Evolutionary conservation across 2,888 invertebrate species (phyloP).

Genomic region (Drosophila mayaguana): DNA sequence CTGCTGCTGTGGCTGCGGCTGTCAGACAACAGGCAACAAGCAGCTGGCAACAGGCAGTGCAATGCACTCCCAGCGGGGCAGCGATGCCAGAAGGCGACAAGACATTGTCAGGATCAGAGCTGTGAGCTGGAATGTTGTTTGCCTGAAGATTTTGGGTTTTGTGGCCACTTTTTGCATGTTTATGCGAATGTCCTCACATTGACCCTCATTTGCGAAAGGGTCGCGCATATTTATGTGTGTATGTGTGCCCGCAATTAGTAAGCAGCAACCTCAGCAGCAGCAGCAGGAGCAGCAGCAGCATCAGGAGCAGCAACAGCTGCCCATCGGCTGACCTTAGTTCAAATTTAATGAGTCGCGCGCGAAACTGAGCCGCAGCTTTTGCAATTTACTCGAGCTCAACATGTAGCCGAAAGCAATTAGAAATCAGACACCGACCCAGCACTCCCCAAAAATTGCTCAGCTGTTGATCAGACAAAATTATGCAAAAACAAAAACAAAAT

Average conservation of each 20-base stretch:
- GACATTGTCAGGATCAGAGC: constrained; percentile 17
- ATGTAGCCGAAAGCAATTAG: constrained; percentile 39
- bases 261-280: constrained; percentile 12
- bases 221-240: constrained; percentile 50
- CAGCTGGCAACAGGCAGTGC: constrained; percentile 2
- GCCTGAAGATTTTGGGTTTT: constrained; percentile 11
- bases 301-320: constrained; percentile 17
- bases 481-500: constrained; percentile 27
- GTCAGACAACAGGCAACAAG: constrained; percentile 1
- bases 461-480: constrained; percentile 47
- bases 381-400: constrained; percentile 44
- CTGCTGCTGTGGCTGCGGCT: constrained; percentile 12
- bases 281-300: constrained; percentile 11
- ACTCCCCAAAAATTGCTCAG: constrained; percentile 30
- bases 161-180: constrained; percentile 39
- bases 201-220: constrained; percentile 59
- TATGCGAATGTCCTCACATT: constrained; percentile 64
- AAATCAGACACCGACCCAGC: constrained; percentile 21
- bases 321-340: constrained; percentile 59
- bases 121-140: constrained; percentile 20
- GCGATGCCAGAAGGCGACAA: background rate
- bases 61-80: constrained; percentile 9
- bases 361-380: constrained; percentile 47
- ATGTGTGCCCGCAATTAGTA: constrained; percentile 61
- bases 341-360: constrained; percentile 62